Evolutionary conservation across 2,888 invertebrate genomes (phyloP), one percentile per base, ranked within the genome.

Genomic region (Chaetogeoica ovagalla): DNA sequence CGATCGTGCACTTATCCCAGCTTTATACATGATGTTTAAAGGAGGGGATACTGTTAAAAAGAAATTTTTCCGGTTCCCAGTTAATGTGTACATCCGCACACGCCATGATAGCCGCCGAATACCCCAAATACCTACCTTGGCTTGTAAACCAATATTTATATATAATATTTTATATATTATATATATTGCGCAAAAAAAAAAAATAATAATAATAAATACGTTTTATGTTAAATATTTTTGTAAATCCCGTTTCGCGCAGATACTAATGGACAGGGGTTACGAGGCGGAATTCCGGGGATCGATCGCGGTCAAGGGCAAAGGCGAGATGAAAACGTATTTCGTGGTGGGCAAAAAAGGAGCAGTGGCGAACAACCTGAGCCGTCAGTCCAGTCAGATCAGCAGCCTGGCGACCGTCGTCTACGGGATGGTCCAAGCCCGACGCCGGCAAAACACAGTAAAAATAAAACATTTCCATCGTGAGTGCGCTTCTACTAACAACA

Each of bases 311-410:
- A 97, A 97, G 86, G 97, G 97, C 82, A 97, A 97, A 87, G 97
- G 97, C 0, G 91, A 92, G 83, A 97, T 97, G 97, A 93, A 95
- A 86, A 97, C 97, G n/a, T 96, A 93, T 87, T 96, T 94, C 88
- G 94, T 97, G 75, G 87, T 90, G 72, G 92, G 92, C 23, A 90
- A 90, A 68, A 88, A 90, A 81, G 88, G 89, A 11, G 87, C 88
- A 23, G 88, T 89, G 55, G 87, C 90, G 17, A 89, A 89, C 63
- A 89, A 89, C 83, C 88, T 91, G 83, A 88, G 90, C 82, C 88
- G 91, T 68, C 90, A 91, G 85, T 90, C 92, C 4, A 92, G 92
- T 83, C 91, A 91, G 83, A 91, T 91, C 84, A 90, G 92, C 86
- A 93, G 93, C 84, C 90, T 96, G 83, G 94, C 94, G 19, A 94